These are phyloP conservation scores for Aphidius gifuensis DNA, from an alignment of 1,140 invertebrate genomes.

Conservation along the genomic window DNA sequence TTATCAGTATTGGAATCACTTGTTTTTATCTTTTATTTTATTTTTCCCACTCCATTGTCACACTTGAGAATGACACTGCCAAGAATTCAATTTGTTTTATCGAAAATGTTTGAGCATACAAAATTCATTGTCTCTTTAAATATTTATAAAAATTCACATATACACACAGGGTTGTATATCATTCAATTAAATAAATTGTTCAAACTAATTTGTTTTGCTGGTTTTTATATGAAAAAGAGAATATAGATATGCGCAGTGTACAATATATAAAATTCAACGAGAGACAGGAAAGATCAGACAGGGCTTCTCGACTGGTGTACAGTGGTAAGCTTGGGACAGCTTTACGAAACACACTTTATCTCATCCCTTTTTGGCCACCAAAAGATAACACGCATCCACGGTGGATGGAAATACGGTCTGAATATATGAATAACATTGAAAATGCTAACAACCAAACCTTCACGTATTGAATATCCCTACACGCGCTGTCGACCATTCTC, in stretches of 20 bases:
- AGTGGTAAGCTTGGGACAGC: conserved; percentile 10
- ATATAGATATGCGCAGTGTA: too few species aligned
- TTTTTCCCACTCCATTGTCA: conserved; percentile 5
- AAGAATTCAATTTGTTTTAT: conserved; percentile 16
- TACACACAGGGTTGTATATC: too few species aligned
- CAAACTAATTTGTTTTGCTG: too few species aligned
- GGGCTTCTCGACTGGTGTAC: neutral
- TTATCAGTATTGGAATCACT: conserved; percentile 18
- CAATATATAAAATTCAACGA: too few species aligned
- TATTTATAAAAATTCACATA: too few species aligned
- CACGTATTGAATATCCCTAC: conserved; percentile 51
- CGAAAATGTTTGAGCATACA: too few species aligned
- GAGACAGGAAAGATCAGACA: too few species aligned
- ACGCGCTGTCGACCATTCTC: conserved; percentile 32
- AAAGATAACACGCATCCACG: conserved; percentile 39
- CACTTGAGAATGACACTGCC: conserved; percentile 19
- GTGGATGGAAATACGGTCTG: conserved; percentile 35
- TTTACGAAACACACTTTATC: conserved; percentile 31
- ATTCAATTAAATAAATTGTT: too few species aligned
- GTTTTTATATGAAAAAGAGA: too few species aligned
- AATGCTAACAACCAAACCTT: conserved; percentile 45
- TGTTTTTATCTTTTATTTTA: conserved; percentile 21
- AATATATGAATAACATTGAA: conserved; percentile 56
- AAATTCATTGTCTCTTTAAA: too few species aligned
- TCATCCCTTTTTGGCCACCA: conserved; percentile 5